These are phyloP conservation scores for Capreolus pygargus DNA, from an alignment of 2,113 vertebrate genomes.

Conservation along the genomic window DNA sequence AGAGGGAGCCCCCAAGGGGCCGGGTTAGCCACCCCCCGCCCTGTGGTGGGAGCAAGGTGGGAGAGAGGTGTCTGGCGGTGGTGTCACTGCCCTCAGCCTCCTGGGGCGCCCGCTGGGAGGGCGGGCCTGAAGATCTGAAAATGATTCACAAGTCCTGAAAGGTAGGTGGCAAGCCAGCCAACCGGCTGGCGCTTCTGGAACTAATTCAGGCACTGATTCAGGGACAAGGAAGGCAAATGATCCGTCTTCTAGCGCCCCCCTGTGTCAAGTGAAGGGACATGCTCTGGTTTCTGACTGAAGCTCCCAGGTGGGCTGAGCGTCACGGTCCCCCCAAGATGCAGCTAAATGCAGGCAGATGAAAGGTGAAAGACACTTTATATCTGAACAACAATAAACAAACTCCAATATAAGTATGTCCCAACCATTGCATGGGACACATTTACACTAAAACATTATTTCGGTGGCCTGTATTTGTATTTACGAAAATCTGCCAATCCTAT, in stretches of 20 bases:
- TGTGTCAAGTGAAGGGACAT: constrained; percentile 12
- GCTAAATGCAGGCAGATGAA: neutral
- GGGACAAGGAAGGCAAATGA: neutral
- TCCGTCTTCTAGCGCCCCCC: constrained; percentile 28
- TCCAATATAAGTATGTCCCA: neutral
- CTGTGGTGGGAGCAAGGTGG: neutral
- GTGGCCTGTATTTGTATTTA: neutral
- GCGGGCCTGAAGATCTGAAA: neutral
- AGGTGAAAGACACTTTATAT: neutral
- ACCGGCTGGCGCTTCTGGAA: neutral
- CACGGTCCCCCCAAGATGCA: neutral
- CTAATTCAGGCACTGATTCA: neutral
- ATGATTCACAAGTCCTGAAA: neutral
- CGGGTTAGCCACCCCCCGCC: neutral
- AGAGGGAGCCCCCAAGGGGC: neutral
- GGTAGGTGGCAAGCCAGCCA: neutral
- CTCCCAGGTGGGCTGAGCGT: neutral
- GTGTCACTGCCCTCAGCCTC: neutral
- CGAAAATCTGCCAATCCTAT: neutral
- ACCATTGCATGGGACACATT: neutral
- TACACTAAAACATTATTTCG: neutral
- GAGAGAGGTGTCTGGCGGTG: neutral
- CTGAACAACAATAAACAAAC: neutral
- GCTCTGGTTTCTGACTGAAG: neutral
- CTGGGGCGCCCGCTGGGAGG: neutral